Conservation (phyloP, 2,113 vertebrate genomes). For the Indicator indicator region DNA sequence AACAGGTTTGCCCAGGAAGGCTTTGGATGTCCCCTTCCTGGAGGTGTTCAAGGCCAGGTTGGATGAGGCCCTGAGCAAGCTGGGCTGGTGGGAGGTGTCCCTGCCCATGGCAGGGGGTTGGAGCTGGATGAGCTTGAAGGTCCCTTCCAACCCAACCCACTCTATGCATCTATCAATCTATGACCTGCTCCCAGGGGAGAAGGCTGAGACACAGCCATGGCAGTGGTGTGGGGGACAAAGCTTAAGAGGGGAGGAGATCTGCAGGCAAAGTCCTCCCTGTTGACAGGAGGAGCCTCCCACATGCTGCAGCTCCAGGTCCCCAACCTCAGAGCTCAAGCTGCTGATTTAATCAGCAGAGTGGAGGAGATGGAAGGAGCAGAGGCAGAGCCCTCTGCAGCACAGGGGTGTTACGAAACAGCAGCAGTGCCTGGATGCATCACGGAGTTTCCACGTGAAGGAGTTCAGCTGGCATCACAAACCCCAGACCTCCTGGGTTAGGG, state of each 20-base stretch:
- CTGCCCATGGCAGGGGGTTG: too few relatives aligned
- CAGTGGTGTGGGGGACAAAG: background rate
- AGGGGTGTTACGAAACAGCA: background rate
- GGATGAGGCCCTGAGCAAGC: too few relatives aligned
- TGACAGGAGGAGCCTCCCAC: background rate
- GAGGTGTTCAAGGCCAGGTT: too few relatives aligned
- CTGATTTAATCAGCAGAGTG: background rate
- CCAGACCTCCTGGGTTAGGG: background rate
- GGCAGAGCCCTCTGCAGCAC: background rate
- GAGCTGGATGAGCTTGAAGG: too few relatives aligned
- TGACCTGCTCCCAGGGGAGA: too few relatives aligned
- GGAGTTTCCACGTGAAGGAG: background rate
- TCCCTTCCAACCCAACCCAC: too few relatives aligned
- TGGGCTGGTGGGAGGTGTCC: too few relatives aligned
- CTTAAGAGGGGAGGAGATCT: background rate
- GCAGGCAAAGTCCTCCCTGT: background rate
- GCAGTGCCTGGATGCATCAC: accelerated
- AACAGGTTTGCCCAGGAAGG: too few relatives aligned
- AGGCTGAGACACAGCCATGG: too few relatives aligned
- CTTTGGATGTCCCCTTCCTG: too few relatives aligned
- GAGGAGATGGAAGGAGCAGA: background rate
- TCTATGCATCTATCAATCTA: too few relatives aligned
- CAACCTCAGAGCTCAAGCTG: background rate
- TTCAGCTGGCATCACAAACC: background rate
- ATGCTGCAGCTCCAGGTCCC: accelerated